Conservation (phyloP, 2,797 vertebrate species). For the Catostomus latipinnis region DNA sequence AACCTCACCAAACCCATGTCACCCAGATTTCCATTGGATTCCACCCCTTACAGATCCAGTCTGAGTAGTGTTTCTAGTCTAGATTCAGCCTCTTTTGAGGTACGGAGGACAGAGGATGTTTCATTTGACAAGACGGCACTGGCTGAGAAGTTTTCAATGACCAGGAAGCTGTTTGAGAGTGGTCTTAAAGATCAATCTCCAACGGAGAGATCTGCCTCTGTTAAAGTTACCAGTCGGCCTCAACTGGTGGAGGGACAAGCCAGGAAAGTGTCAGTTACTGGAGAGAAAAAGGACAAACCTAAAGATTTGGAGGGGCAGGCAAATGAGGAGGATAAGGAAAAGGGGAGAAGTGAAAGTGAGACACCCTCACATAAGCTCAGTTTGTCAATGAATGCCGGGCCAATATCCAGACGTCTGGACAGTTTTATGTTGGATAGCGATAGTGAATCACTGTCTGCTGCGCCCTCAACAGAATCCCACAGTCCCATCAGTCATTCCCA, state of each 20-base stretch:
- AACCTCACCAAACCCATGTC: constrained; percentile 41
- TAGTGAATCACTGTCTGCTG: constrained; percentile 63
- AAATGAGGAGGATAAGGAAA: constrained; percentile 42
- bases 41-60: constrained; percentile 74
- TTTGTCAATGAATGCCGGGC: constrained; percentile 75
- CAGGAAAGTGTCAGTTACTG: constrained; percentile 20
- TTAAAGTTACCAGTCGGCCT: constrained; percentile 28
- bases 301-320: not conserved
- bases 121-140: constrained; percentile 83
- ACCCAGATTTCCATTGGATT: constrained; percentile 58
- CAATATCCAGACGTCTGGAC: constrained; percentile 81
- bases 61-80: constrained; percentile 67
- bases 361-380: constrained; percentile 49
- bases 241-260: constrained; percentile 37
- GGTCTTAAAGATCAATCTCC: constrained; percentile 68
- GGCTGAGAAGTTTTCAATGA: constrained; percentile 90
- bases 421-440: constrained; percentile 80
- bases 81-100: constrained; percentile 69
- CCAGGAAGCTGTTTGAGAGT: constrained; percentile 87
- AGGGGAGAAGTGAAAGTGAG: constrained; percentile 53
- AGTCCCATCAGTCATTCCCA: constrained; percentile 56
- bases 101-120: constrained; percentile 77
- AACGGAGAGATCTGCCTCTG: constrained; percentile 26
- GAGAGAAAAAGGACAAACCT: constrained; percentile 53
- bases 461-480: constrained; percentile 49